These are phyloP conservation scores for Mya arenaria DNA, from an alignment of 1,140 invertebrate genomes.

Conservation along the genomic window DNA sequence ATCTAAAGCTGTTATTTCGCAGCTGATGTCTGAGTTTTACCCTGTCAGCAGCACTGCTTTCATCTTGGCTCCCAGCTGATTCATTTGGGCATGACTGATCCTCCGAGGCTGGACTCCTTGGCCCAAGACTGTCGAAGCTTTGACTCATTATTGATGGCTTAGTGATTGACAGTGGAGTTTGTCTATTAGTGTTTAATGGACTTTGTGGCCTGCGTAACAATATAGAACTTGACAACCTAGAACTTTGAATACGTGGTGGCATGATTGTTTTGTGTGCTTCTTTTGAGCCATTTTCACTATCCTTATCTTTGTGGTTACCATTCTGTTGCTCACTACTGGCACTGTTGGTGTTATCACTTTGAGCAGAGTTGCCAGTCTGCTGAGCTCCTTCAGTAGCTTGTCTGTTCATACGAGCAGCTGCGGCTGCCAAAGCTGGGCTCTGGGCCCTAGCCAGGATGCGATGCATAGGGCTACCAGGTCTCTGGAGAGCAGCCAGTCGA, in stretches of 20 bases:
- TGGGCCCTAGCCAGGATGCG: slow-evolving; percentile 31
- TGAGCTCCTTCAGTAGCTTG: slow-evolving; percentile 7
- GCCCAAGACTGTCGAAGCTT: background rate
- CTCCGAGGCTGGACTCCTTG: slow-evolving; percentile 3
- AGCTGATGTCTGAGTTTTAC: slow-evolving; percentile 45
- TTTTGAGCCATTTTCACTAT: too few species aligned
- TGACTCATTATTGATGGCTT: slow-evolving; percentile 4
- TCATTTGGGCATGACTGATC: background rate
- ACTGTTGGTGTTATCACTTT: too few species aligned
- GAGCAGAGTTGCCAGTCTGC: too few species aligned
- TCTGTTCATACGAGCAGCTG: slow-evolving; percentile 12
- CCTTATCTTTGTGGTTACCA: too few species aligned
- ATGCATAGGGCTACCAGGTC: slow-evolving; percentile 52
- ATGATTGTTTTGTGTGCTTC: too few species aligned
- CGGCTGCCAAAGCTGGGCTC: slow-evolving; percentile 44
- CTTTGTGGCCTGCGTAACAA: slow-evolving; percentile 43
- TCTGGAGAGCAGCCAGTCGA: slow-evolving; percentile 49
- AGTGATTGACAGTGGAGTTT: slow-evolving; percentile 8
- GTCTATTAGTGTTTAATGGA: slow-evolving; percentile 35
- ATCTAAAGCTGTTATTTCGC: slow-evolving; percentile 41
- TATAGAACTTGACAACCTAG: slow-evolving; percentile 36
- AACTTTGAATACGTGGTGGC: slow-evolving; percentile 37
- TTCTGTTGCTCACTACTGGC: too few species aligned
- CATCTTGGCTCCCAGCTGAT: background rate
- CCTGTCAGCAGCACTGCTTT: slow-evolving; percentile 23